These are phyloP conservation scores for Anhinga rufa DNA, from an alignment of 2,113 vertebrate genomes.

Conservation along the genomic window DNA sequence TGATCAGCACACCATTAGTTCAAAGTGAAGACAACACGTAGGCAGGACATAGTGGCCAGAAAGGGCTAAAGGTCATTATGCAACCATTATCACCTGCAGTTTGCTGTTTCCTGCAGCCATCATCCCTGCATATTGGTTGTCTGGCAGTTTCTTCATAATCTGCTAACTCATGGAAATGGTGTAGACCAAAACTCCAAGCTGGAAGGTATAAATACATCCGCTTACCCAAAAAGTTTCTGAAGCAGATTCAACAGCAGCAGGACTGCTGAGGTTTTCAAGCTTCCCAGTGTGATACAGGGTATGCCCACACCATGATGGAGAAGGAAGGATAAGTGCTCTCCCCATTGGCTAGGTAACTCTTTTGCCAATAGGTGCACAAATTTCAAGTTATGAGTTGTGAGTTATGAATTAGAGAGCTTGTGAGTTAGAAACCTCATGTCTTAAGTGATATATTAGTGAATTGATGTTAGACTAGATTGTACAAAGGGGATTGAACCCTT, in stretches of 20 bases:
- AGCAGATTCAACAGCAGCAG: background rate
- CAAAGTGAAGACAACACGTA: rapidly evolving
- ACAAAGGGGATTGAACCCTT: background rate
- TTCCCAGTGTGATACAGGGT: background rate
- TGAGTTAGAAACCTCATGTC: background rate
- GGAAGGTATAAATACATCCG: background rate
- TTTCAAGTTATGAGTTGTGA: background rate
- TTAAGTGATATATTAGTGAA: background rate
- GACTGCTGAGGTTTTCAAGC: background rate
- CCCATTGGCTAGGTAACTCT: background rate
- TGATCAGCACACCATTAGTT: background rate
- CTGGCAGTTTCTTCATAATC: background rate
- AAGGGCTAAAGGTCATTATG: background rate
- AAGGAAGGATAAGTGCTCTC: background rate
- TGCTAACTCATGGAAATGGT: background rate
- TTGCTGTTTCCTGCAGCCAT: background rate
- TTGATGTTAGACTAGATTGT: background rate
- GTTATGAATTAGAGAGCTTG: background rate
- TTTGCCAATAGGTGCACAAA: rapidly evolving
- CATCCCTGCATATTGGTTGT: background rate
- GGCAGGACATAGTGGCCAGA: background rate
- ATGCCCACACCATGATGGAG: rapidly evolving
- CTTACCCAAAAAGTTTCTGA: background rate
- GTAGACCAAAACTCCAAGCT: background rate
- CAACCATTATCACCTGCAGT: background rate